phyloP scores from a whole-genome alignment of 2,113 vertebrate genomes.

The Coryphaenoides rupestris region DNA sequence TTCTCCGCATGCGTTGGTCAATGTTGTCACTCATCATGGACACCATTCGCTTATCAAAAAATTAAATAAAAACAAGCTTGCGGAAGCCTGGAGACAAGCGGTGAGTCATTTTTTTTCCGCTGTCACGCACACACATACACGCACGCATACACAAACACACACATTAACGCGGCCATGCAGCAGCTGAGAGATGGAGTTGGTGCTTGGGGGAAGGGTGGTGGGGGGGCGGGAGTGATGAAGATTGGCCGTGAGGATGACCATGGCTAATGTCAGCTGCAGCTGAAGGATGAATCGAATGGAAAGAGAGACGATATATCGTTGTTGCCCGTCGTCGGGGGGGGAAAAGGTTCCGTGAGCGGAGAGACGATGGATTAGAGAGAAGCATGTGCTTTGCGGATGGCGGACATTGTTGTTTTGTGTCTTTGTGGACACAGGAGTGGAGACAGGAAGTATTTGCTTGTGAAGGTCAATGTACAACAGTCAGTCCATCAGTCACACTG shows the following conservation, averaged over 20 bases:
- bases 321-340: no score
- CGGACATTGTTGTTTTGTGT: constrained; percentile 45
- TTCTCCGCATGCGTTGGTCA: no score
- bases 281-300: constrained; percentile 26
- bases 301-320: constrained; percentile 35
- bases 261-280: constrained; percentile 24
- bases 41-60: no score
- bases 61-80: no score
- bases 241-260: constrained; percentile 26
- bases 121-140: neutral
- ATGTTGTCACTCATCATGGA: no score
- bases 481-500: no score
- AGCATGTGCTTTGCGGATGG: constrained; percentile 39
- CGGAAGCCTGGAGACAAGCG: constrained; percentile 14
- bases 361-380: constrained; percentile 46
- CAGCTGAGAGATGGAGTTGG: neutral
- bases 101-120: constrained; percentile 25
- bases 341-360: constrained; percentile 40
- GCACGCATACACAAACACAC: no score
- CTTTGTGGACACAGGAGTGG: no score
- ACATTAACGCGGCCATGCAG: constrained; percentile 44
- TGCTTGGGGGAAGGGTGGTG: no score
- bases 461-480: constrained; percentile 23
- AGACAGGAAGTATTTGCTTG: no score
- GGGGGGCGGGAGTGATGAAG: constrained; percentile 13